Base-by-base conservation (phyloP, 1,140 invertebrate species). In the Penaeus chinensis region DNA sequence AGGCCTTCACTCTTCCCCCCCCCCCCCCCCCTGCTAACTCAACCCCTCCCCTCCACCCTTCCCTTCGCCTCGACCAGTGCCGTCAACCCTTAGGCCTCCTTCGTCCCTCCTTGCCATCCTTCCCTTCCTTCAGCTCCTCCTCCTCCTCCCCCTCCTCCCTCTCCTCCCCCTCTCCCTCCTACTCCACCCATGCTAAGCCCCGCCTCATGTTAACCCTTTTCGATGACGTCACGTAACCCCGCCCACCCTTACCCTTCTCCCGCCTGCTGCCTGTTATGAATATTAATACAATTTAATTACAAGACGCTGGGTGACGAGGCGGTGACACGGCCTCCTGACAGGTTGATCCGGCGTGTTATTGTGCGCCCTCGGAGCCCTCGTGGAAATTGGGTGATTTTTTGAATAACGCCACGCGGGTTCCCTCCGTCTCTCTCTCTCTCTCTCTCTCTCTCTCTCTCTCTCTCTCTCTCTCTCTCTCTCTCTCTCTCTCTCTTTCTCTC, bases 211-310 rank as follows among this genome's bases (percentile, higher is more conserved):
- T 74, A 32, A 74, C 22, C 13, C 18, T 74, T 74, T 74, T 32
- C 20, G 8, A 32, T 27, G 71, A 74, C n/a, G 71, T 20, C 42
- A 24, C 8, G 10, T 8, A 76, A 16, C 24, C 16, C 71, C 71
- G 22, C 42, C 71, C 71, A 76, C 71, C 71, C 20, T 19, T 76
- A 18, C 71, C 71, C 71, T n/a, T 42, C 71, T n/a, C 24, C 71
- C 42, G 27, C 42, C 42, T 24, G 71, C 27, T 76, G 20, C 71
- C 71, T 76, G 24, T 76, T 42, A 76, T 76, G 71, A 76, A 76
- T 76, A 76, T 76, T n/a, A 76, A 76, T 76, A 76, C 42, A n/a
- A 76, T 76, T 76, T 24, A 76, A 76, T 76, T 76, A 76, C 71
- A 76, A 76, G 27, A 76, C 24, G 42, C 42, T 76, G 24, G 27